Evolutionary conservation across 2,888 invertebrate species (phyloP), one percentile per base, ranked within the genome.

Genomic region (Smittia aterrima): DNA sequence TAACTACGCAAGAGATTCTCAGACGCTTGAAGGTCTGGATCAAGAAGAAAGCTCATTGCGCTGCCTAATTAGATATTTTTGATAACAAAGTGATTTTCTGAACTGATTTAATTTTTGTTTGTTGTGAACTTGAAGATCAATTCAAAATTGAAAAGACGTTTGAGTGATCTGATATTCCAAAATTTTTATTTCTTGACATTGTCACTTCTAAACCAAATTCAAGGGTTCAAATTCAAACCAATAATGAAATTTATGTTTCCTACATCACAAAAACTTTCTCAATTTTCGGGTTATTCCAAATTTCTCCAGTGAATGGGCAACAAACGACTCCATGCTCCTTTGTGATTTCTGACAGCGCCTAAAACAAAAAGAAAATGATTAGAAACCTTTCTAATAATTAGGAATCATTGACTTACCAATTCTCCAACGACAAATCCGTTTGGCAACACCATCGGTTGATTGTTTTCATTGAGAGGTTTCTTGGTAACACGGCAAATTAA

Each of bases 201-300:
- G n/a, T n/a, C n/a, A n/a, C n/a, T n/a, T n/a, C n/a, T n/a, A n/a
- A n/a, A n/a, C n/a, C n/a, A n/a, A n/a, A n/a, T n/a, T n/a, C n/a
- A n/a, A n/a, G n/a, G n/a, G n/a, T n/a, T n/a, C n/a, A n/a, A n/a
- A n/a, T n/a, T n/a, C n/a, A n/a, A n/a, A n/a, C n/a, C n/a, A n/a
- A n/a, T n/a, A 9, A 32, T 32, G 32, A 32, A 32, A 9, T 9
- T 32, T 32, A 3, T 32, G n/a, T n/a, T n/a, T 47, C 13, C 18
- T 88, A 98, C 97, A 98, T 97, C 74, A 99, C 96, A 82, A 92
- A 99, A 66, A 98, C 97, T 84, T 98, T 97, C 82, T 97, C 96
- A 66, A 94, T 92, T 82, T 96, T 95, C 78, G 94, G 92, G 82
- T 94, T 89, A 76, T 91, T 88, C 85, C 92, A 98, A 77, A 92